Conservation (phyloP, 2,888 invertebrate genomes). For the Exocentrus adspersus region DNA sequence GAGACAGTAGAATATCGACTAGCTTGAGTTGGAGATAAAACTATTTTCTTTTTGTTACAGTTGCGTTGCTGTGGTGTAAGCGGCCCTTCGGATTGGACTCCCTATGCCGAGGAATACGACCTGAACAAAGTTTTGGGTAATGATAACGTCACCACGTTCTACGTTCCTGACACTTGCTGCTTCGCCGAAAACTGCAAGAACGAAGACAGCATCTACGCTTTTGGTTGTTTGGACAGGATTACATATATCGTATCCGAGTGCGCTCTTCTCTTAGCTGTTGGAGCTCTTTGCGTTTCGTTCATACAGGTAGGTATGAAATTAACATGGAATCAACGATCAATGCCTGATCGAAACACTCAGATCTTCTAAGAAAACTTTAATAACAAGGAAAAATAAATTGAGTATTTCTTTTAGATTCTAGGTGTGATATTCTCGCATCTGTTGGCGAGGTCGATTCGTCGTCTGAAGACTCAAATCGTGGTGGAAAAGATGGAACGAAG, state of each 20-base stretch:
- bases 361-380: too few species aligned
- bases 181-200: conserved; percentile 26
- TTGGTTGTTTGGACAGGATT: conserved; percentile 47
- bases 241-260: conserved; percentile 58
- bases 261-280: conserved; percentile 77
- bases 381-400: conserved; percentile 5
- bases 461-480: conserved; percentile 78
- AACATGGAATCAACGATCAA: neutral
- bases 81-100: conserved; percentile 69
- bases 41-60: conserved; percentile 61
- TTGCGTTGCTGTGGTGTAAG: conserved; percentile 72
- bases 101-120: neutral
- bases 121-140: neutral
- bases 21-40: too few species aligned
- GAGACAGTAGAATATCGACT: too few species aligned
- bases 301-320: conserved; percentile 73
- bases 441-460: conserved; percentile 85
- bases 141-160: conserved; percentile 13
- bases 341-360: too few species aligned
- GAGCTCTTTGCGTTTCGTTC: conserved; percentile 81
- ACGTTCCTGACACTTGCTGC: conserved; percentile 48
- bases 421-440: conserved; percentile 91
- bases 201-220: conserved; percentile 31
- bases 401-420: conserved; percentile 72
- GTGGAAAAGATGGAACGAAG: conserved; percentile 76